Percentiles rank a stretch among this genome's conserved stretches.
Conservation (phyloP, 37 sponge, comb jelly and placozoan species). For the Ianthella basta region DNA sequence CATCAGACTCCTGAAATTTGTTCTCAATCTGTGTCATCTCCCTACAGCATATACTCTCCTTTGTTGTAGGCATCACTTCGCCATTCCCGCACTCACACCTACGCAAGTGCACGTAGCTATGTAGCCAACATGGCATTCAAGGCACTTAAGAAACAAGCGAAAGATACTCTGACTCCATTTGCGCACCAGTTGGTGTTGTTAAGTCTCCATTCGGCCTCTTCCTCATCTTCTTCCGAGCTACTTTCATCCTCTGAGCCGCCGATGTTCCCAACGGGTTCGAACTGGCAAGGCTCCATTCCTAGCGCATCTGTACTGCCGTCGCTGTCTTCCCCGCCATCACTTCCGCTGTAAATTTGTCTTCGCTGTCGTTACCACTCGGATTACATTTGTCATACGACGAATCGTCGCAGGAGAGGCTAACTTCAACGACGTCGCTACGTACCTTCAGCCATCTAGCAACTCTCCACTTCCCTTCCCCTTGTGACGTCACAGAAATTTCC, state of each 20-base stretch:
- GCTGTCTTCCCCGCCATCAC: not conserved
- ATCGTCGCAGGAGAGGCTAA: not conserved
- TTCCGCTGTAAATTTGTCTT: no score
- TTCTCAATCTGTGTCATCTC: conserved; percentile 13
- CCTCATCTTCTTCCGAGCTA: conserved; percentile 5
- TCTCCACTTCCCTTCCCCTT: no score
- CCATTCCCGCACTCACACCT: conserved; percentile 49
- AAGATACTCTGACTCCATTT: not conserved
- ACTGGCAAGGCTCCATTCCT: conserved; percentile 34
- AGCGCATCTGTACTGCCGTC: not conserved
- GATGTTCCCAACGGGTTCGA: not conserved
- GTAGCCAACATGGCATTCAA: not conserved
- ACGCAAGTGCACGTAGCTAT: not conserved
- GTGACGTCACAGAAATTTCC: no score
- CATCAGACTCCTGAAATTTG: conserved; percentile 3
- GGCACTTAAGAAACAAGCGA: not conserved
- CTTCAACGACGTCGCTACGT: not conserved
- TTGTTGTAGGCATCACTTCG: conserved; percentile 30
- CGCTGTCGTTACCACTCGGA: not conserved
- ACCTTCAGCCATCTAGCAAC: no score
- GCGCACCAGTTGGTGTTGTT: conserved; percentile 39
- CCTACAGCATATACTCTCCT: conserved; percentile 42
- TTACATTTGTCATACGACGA: not conserved
- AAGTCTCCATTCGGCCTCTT: conserved; percentile 1
- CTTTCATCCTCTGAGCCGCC: not conserved